Conservation (phyloP, 2,113 vertebrate genomes). For the Aegypius monachus region DNA sequence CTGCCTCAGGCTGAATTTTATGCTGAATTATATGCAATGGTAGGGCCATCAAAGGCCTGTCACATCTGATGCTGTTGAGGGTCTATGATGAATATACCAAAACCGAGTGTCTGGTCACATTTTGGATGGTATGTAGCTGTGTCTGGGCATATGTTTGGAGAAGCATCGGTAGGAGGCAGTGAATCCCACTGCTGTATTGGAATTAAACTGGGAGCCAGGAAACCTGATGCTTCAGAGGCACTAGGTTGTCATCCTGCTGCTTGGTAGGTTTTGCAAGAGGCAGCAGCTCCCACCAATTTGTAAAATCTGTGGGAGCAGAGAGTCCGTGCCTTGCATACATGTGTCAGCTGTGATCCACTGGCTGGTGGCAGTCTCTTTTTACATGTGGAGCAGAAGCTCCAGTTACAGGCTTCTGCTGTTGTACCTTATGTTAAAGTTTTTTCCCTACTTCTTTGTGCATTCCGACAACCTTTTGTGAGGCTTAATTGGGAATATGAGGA, state of each 20-base stretch:
- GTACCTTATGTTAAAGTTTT: neutral
- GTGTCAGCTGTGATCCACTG: neutral
- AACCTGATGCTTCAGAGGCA: neutral
- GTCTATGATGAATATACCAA: neutral
- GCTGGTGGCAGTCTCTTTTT: neutral
- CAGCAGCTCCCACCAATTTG: neutral
- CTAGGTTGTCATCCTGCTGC: neutral
- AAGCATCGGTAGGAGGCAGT: neutral
- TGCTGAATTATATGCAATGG: neutral
- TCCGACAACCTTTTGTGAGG: neutral
- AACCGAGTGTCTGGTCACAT: neutral
- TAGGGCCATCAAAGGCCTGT: neutral
- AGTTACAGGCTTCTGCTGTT: neutral
- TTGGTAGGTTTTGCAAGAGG: neutral
- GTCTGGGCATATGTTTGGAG: neutral
- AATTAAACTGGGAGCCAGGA: neutral
- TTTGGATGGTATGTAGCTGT: neutral
- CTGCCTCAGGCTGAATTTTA: neutral
- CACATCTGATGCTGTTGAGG: neutral
- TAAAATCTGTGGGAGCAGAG: neutral
- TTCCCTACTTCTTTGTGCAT: neutral
- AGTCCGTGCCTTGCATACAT: neutral
- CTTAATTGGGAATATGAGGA: neutral
- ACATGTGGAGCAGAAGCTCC: neutral
- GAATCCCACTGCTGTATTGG: neutral